A percentile compares a stretch with the other conserved stretches of the same genome.
Conservation (phyloP, 2,113 vertebrate genomes). For the Nettapus auritus region DNA sequence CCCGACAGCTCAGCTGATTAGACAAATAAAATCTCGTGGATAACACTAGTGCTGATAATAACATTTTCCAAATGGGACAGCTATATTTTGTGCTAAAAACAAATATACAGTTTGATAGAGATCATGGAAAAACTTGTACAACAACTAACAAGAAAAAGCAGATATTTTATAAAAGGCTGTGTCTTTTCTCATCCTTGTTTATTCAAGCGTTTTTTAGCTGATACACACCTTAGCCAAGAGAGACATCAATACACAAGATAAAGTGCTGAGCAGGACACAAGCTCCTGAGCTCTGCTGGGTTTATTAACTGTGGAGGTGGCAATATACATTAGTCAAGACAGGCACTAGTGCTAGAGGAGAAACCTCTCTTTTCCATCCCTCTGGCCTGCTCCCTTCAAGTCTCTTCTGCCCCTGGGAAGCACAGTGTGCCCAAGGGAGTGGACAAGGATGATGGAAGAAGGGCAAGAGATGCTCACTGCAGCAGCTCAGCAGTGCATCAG, state of each 20-base stretch:
- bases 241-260: fast-evolving
- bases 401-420: not conserved
- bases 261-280: not conserved
- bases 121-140: not conserved
- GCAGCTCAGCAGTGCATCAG: fast-evolving
- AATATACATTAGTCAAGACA: not conserved
- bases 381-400: not conserved
- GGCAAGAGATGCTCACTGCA: not conserved
- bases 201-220: not conserved
- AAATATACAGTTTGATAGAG: not conserved
- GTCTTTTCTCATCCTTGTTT: not conserved
- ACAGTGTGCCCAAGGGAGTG: fast-evolving
- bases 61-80: not conserved
- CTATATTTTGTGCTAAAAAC: not conserved
- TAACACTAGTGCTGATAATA: not conserved
- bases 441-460: not conserved
- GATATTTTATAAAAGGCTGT: not conserved
- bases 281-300: not conserved
- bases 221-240: not conserved
- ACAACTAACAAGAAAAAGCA: not conserved
- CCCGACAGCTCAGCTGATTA: conserved; percentile 40
- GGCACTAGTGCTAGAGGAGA: not conserved
- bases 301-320: not conserved
- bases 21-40: conserved; percentile 1
- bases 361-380: not conserved